phyloP scores from a whole-genome alignment of 2,113 vertebrate genomes.

The Suricata suricatta region DNA sequence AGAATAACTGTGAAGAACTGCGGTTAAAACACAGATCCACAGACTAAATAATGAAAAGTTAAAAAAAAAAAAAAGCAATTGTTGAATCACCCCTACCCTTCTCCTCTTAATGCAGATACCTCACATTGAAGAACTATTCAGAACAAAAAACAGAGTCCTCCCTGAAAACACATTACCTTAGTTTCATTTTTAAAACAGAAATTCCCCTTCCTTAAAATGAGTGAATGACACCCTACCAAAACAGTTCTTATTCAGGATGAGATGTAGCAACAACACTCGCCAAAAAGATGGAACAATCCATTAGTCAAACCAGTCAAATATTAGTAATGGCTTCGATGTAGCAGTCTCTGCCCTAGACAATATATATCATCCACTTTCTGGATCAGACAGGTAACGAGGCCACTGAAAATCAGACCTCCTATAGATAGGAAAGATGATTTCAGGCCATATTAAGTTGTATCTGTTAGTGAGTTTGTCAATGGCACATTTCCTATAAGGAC shows the following conservation, averaged over 20 bases:
- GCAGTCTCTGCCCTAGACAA: not conserved
- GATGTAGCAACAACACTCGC: not conserved
- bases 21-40: not conserved
- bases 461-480: not conserved
- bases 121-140: not conserved
- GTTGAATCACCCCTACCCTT: not conserved
- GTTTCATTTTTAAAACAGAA: slow-evolving; percentile 46
- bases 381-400: not conserved
- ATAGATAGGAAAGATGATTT: not conserved
- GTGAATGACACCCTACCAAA: slow-evolving; percentile 6
- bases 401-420: not conserved
- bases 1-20: slow-evolving; percentile 4
- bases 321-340: not conserved
- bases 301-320: not conserved
- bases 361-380: not conserved
- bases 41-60: not conserved
- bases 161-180: not conserved
- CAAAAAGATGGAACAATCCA: not conserved
- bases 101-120: not conserved
- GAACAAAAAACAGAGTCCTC: slow-evolving; percentile 4
- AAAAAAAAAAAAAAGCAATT: not conserved
- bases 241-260: not conserved
- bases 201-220: slow-evolving; percentile 16
- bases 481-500: not conserved
- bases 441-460: not conserved